Conservation (phyloP, 2,888 invertebrate species). For the Microctonus aethiopoides region DNA sequence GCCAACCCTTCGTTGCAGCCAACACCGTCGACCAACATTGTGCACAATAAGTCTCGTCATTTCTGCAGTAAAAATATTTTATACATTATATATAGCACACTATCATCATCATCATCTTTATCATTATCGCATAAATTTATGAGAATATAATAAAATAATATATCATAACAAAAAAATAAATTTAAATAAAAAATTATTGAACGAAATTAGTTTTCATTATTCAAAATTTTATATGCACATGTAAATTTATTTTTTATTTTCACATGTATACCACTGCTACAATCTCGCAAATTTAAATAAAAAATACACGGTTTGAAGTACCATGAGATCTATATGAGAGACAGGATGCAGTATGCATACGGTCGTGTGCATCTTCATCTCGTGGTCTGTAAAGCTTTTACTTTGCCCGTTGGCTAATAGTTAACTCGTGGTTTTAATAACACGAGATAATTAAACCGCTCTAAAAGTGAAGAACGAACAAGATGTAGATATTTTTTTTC, state of each 20-base stretch:
- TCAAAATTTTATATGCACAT: too few relatives aligned
- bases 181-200: too few relatives aligned
- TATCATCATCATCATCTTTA: too few relatives aligned
- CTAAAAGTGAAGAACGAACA: conserved; percentile 2
- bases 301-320: not conserved
- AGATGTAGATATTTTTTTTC: not conserved
- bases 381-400: not conserved
- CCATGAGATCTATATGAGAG: too few relatives aligned
- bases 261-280: too few relatives aligned
- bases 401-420: not conserved
- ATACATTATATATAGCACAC: not conserved
- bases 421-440: conserved; percentile 3
- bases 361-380: not conserved
- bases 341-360: not conserved
- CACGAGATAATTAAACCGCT: not conserved
- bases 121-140: too few relatives aligned
- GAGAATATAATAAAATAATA: too few relatives aligned
- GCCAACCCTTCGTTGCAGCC: conserved; percentile 65
- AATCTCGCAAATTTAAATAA: not conserved
- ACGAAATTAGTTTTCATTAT: too few relatives aligned
- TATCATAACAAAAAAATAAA: too few relatives aligned
- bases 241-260: too few relatives aligned
- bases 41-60: conserved; percentile 65
- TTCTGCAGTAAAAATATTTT: conserved; percentile 54
- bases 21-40: conserved; percentile 66